Base-by-base conservation (phyloP, 2,888 invertebrate genomes). In the Plutella xylostella region DNA sequence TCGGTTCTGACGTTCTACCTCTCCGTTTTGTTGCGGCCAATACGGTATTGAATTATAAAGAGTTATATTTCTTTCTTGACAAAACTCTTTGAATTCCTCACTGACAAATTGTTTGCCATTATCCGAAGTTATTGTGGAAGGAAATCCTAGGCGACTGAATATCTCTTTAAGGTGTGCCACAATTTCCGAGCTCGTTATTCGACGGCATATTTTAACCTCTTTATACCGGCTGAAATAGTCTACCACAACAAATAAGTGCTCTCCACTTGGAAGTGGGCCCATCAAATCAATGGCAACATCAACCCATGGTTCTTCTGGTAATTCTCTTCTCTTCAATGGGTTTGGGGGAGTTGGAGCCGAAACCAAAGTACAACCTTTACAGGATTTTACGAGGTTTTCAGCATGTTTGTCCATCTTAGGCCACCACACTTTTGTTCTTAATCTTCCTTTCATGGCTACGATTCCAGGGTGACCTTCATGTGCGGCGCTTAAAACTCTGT, bases 381-480 rank as follows among this genome's bases (percentile, higher is more conserved):
- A 45, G 3, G 15, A 4, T 20, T 33, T 45, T 22, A 31, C 22
- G 2, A 35, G 3, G 7, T 35, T 7, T 35, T 41, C 45, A 4
- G 34, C 45, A 19, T 45, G 34, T 25, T 45, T 41, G 14, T 45
- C 35, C 18, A 41, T 34, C 25, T 34, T 45, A 28, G 41, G 41
- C 45, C 45, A 41, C 45, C 41, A 40, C n/a, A 47, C 25, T 25
- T 47, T 49, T 2, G 45, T 30, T 17, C 68, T 42, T 2, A 68
- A 45, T 14, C 64, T 47, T 6, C 48, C 46, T 45, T 67, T 69
- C 63, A 68, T 68, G 0, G 57, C 50, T 0, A 59, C 61, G 2
- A 64, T 60, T 2, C 66, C 66, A 1, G 65, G 66, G 33, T 71
- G 68, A 48, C 50, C 45, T 39, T 46, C 33, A 18, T 50, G 47